Base-by-base conservation (phyloP, 1,140 invertebrate species). In the Nylanderia fulva region DNA sequence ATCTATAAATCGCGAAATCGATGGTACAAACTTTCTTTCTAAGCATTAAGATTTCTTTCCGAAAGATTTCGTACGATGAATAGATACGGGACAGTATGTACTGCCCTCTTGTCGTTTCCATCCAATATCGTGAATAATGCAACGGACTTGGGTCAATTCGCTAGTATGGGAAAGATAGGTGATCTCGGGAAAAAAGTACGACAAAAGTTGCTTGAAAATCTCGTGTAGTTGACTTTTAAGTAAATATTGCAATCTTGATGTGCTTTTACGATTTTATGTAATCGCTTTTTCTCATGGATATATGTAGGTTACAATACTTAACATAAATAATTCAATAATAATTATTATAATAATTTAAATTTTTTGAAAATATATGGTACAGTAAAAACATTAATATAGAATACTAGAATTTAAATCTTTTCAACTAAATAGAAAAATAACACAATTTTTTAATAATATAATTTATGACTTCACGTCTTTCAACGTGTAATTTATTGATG, bases 101-200 rank as follows among this genome's bases (percentile, higher is more conserved):
- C 21, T 54, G 64, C 18, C 27, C 42, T 8, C 36, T 45, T 58
- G 66, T 71, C 66, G 64, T 33, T 75, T 48, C 68, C 79, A 58
- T 60, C 45, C 80, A 42, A 74, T 76, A 76, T 84, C 80, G 80
- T 84, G 71, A 84, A 84, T 84, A 84, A 84, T 84, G 80, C 80
- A 84, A 84, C 42, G 71, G 71, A 84, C 60, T 64, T 64, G 69
- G 80, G 80, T 84, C 72, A 84, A 84, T 76, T 84, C 71, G 33
- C 39, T 15, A 84, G 58, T n/a, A 74, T 45, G 42, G 3, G 45
- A 52, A 75, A 75, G 71, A 64, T 84, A 63, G 71, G 72, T 84
- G 80, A 76, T 84, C 60, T 84, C 21, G 63, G 33, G 27, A 58
- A 52, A 45, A 33, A 71, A 33, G 33, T 42, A 42, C 18, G 18